These are phyloP conservation scores for Tetraneura akinire DNA, from an alignment of 1,140 invertebrate genomes.

Conservation along the genomic window DNA sequence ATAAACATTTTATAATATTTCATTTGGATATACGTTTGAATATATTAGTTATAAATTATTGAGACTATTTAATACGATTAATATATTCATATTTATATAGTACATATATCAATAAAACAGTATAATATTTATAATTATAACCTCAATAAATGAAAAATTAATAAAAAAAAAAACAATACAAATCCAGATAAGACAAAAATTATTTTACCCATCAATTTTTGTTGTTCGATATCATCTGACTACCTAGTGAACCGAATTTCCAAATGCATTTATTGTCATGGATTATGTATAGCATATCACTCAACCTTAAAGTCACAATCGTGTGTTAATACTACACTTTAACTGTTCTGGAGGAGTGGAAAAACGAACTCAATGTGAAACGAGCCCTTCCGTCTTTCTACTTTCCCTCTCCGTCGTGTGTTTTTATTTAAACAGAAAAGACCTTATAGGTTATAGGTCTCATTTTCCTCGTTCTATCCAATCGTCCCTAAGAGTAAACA, in stretches of 20 bases:
- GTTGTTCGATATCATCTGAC: constrained; percentile 32
- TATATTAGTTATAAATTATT: no score
- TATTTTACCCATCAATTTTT: constrained; percentile 14
- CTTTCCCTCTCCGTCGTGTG: not conserved
- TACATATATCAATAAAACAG: no score
- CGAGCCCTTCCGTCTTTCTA: not conserved
- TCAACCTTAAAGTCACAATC: constrained; percentile 18
- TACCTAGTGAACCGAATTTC: constrained; percentile 22
- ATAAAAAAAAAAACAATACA: no score
- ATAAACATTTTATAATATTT: no score
- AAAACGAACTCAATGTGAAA: constrained; percentile 10
- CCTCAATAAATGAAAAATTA: no score
- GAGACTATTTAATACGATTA: no score
- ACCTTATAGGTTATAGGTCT: not conserved
- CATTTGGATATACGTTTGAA: no score
- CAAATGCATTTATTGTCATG: constrained; percentile 37
- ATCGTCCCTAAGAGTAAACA: not conserved
- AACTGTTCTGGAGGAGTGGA: not conserved
- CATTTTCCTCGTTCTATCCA: not conserved
- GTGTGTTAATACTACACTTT: constrained; percentile 24
- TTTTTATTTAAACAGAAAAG: constrained; percentile 3
- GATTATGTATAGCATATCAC: constrained; percentile 9
- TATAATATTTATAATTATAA: no score
- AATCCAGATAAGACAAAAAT: not conserved
- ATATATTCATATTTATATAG: no score